phyloP scores from a whole-genome alignment of 2,888 invertebrate genomes.

The Meteorus colon region DNA sequence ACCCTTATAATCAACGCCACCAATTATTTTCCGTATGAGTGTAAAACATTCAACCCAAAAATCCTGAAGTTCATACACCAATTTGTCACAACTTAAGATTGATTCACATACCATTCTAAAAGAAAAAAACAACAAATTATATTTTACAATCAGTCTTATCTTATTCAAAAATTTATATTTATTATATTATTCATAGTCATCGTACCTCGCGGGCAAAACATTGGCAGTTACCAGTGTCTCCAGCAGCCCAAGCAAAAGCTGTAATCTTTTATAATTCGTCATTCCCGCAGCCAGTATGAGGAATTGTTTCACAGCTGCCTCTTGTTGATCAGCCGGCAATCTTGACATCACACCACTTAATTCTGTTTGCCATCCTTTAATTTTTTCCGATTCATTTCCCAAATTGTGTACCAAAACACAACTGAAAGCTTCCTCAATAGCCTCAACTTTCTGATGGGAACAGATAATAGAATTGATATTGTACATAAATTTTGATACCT shows the following conservation, averaged over 20 bases:
- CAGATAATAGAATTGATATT: conserved; percentile 21
- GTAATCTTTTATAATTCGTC: conserved; percentile 84
- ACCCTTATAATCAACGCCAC: conserved; percentile 96
- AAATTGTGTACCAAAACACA: conserved; percentile 88
- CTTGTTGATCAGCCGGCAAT: conserved; percentile 82
- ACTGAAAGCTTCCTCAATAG: conserved; percentile 92
- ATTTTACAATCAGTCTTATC: neutral
- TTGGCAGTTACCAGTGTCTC: conserved; percentile 84
- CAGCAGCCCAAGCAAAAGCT: conserved; percentile 83
- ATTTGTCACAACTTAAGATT: conserved; percentile 86
- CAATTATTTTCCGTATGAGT: conserved; percentile 88
- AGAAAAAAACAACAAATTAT: conserved; percentile 44
- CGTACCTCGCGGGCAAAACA: conserved; percentile 83
- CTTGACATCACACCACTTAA: conserved; percentile 81
- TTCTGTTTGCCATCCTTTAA: conserved; percentile 81
- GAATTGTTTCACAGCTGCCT: conserved; percentile 84
- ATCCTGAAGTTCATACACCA: conserved; percentile 86
- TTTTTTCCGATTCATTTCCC: conserved; percentile 81
- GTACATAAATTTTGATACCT: neutral
- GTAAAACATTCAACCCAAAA: conserved; percentile 94
- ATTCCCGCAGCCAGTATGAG: conserved; percentile 82
- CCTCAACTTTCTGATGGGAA: conserved; percentile 82
- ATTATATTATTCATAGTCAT: neutral
- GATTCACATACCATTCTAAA: conserved; percentile 89
- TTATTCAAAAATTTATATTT: neutral